Evolutionary conservation across 1,140 invertebrate species (phyloP).

Genomic region (Pentalonia nigronervosa): DNA sequence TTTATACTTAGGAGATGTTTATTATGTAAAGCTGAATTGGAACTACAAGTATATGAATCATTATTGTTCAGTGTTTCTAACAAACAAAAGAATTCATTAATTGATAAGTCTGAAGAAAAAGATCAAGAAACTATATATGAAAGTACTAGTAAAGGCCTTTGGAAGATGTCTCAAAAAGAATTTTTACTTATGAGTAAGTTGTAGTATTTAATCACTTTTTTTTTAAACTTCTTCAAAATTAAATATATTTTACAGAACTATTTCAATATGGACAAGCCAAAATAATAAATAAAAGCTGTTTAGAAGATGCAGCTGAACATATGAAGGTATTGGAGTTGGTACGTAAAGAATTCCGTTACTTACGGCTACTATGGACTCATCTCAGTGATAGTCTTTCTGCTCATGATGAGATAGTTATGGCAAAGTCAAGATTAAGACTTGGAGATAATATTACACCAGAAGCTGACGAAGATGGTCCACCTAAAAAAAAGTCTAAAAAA

Average conservation of each 20-base stretch:
- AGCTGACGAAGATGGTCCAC: constrained; percentile 46
- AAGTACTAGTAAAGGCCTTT: constrained; percentile 64
- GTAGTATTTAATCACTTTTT: not conserved
- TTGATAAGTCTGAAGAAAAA: constrained; percentile 62
- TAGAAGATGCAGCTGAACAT: constrained; percentile 67
- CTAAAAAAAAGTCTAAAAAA: constrained; percentile 45
- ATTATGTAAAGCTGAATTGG: constrained; percentile 67
- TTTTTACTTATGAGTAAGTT: constrained; percentile 64
- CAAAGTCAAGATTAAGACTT: constrained; percentile 72
- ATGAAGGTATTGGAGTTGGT: constrained; percentile 69
- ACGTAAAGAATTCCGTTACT: constrained; percentile 75
- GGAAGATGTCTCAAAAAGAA: constrained; percentile 68
- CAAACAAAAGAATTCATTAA: constrained; percentile 62
- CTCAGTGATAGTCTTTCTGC: constrained; percentile 70
- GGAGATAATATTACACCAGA: constrained; percentile 65
- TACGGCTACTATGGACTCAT: constrained; percentile 71
- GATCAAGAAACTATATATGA: constrained; percentile 46
- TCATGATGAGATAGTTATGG: constrained; percentile 79
- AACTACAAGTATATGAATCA: constrained; percentile 69
- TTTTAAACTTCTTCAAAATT: not conserved
- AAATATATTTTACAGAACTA: constrained; percentile 57
- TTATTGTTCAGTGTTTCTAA: constrained; percentile 66
- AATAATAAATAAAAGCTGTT: constrained; percentile 51
- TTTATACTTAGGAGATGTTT: constrained; percentile 63
- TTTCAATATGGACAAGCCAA: constrained; percentile 53